Evolutionary conservation across 1,140 invertebrate genomes (phyloP), one percentile per base, ranked within the genome.

Genomic region (Zaprionus kolodkinae): DNA sequence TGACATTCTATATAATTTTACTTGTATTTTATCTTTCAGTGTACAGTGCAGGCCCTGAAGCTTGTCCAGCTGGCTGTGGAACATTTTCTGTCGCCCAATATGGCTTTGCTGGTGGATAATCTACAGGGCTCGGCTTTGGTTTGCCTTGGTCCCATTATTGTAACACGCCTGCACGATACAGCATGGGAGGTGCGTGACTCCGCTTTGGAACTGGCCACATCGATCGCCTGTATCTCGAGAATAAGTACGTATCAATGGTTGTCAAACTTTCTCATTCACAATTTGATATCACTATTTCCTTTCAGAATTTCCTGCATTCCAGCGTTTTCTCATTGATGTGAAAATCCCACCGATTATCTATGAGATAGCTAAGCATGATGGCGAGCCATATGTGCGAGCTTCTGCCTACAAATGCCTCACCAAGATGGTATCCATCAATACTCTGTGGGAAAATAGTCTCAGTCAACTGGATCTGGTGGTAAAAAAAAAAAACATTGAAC

Each of bases 131-230:
- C 94, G 2, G 92, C 95, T 0, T 94, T 96, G 81, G 93, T 94
- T 67, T 94, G 95, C 43, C 92, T 97, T 1, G 96, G 95, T 0
- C 93, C 94, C 45, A 94, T 95, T 0, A 93, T 97, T 0, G 94
- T 94, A 6, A 94, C 94, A 88, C 95, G 96, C 81, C 93, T 96
- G 81, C 95, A 96, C 52, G 96, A 96, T 83, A 85, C 93, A 10
- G 93, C 95, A 40, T 97, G 96, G 96, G 96, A 96, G 90, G 94
- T 97, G 9, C 93, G 95, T 50, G 96, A 97, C 75, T 95, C 95
- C 4, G 95, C 95, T 0, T 86, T 97, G 5, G 96, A 97, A 92
- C 92, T 96, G 33, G 86, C 96, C 13, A 94, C 94, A 27, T 95
- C 95, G 0, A 95, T 96, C 73, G 94, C 95, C 1, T 93, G 93